These are phyloP conservation scores for Indicator maculatus DNA, from an alignment of 2,113 vertebrate species.

Conservation along the genomic window DNA sequence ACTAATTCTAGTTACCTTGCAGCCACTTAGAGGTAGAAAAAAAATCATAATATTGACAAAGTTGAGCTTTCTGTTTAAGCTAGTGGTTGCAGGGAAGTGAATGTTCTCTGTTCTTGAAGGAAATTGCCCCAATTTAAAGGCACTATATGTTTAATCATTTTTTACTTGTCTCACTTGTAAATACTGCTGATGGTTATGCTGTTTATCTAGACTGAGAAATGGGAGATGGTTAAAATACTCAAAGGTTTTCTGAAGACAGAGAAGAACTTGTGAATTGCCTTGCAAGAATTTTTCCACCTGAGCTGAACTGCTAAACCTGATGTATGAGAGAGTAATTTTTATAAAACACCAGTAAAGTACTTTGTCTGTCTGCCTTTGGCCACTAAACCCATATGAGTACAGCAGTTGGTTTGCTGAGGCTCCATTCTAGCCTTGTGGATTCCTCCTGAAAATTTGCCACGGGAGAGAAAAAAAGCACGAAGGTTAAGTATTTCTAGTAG, in stretches of 20 bases:
- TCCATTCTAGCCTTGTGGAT: neutral
- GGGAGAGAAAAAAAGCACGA: neutral
- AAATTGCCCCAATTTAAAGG: neutral
- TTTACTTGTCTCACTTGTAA: conserved; percentile 23
- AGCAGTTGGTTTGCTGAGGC: neutral
- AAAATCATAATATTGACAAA: neutral
- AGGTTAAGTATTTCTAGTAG: neutral
- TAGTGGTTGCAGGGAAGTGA: neutral
- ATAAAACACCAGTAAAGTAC: neutral
- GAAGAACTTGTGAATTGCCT: neutral
- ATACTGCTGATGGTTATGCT: neutral
- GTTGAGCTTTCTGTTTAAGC: neutral
- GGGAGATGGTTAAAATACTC: neutral
- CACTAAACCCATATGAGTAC: neutral
- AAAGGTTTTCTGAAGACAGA: neutral
- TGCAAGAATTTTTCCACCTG: neutral
- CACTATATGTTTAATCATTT: conserved; percentile 19
- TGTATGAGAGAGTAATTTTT: neutral
- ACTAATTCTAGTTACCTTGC: neutral
- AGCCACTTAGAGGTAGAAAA: neutral
- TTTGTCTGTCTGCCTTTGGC: neutral
- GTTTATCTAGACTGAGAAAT: conserved; percentile 1
- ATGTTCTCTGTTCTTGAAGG: neutral
- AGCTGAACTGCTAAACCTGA: neutral
- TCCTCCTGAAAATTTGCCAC: neutral